These are phyloP conservation scores for Triplophysa tibetana DNA, from an alignment of 2,113 vertebrate species.

Conservation along the genomic window DNA sequence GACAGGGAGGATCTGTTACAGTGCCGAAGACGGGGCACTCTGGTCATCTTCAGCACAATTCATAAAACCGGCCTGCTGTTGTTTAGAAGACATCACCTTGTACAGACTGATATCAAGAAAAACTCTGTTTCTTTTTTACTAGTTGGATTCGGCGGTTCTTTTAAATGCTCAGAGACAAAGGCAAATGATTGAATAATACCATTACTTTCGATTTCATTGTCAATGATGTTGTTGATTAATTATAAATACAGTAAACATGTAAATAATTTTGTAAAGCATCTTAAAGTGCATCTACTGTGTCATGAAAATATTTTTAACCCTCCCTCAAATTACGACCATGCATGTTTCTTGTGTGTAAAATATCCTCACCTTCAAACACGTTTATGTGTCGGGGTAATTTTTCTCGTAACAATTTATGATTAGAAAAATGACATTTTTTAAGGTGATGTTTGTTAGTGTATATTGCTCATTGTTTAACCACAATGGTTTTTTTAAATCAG, in stretches of 20 bases:
- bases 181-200: background rate
- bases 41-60: constrained; percentile 9
- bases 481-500: background rate
- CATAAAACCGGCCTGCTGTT: constrained; percentile 5
- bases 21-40: background rate
- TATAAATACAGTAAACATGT: constrained; percentile 61
- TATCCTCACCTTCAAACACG: background rate
- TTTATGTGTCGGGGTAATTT: background rate
- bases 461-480: background rate
- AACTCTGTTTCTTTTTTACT: constrained; percentile 39
- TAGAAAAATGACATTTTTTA: background rate
- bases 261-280: constrained; percentile 75
- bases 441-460: background rate
- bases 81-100: constrained; percentile 10
- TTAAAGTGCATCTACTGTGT: constrained; percentile 57
- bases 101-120: constrained; percentile 31
- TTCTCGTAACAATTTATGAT: background rate
- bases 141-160: background rate
- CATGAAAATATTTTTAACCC: constrained; percentile 56
- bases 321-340: constrained; percentile 31
- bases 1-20: constrained; percentile 26
- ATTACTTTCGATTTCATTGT: constrained; percentile 18
- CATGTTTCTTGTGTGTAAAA: background rate
- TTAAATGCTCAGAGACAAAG: background rate
- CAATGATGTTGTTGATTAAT: constrained; percentile 38